phyloP scores from a whole-genome alignment of 2,113 vertebrate species.

The Eulacestoma nigropectus region DNA sequence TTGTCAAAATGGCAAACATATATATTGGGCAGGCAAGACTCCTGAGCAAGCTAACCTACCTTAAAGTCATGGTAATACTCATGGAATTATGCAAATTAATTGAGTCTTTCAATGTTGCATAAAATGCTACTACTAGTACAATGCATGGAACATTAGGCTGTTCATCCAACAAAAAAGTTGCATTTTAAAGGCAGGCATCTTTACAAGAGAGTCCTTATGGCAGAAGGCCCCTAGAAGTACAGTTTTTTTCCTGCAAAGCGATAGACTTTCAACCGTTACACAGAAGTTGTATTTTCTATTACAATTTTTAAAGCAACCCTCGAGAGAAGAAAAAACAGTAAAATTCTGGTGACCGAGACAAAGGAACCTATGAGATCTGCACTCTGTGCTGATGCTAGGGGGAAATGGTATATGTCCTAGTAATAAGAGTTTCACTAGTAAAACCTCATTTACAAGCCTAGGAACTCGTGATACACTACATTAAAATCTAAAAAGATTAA shows the following conservation, averaged over 20 bases:
- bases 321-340: slow-evolving; percentile 40
- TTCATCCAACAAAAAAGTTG: slow-evolving; percentile 93
- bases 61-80: slow-evolving; percentile 92
- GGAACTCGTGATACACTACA: slow-evolving; percentile 48
- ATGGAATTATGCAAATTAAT: slow-evolving; percentile 99
- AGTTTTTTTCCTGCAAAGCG: slow-evolving; percentile 79
- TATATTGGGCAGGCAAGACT: slow-evolving; percentile 78
- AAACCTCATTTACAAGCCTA: slow-evolving; percentile 50
- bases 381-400: slow-evolving; percentile 1
- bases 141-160: slow-evolving; percentile 99
- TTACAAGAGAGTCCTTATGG: slow-evolving; percentile 82
- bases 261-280: slow-evolving; percentile 70
- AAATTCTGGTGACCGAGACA: slow-evolving; percentile 31
- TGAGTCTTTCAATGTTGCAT: slow-evolving; percentile 99
- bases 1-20: slow-evolving; percentile 85
- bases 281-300: slow-evolving; percentile 67
- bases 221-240: slow-evolving; percentile 78
- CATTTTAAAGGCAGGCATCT: slow-evolving; percentile 81
- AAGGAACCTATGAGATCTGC: slow-evolving; percentile 30
- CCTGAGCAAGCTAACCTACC: slow-evolving; percentile 85
- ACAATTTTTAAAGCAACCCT: slow-evolving; percentile 67
- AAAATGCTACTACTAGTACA: slow-evolving; percentile 96
- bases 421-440: slow-evolving; percentile 57
- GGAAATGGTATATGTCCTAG: slow-evolving; percentile 38
- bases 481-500: slow-evolving; percentile 65